A percentile compares a stretch with the other conserved stretches of the same genome.
These are phyloP conservation scores for Achatina immaculata DNA, from an alignment of 1,140 invertebrate species.

Conservation along the genomic window DNA sequence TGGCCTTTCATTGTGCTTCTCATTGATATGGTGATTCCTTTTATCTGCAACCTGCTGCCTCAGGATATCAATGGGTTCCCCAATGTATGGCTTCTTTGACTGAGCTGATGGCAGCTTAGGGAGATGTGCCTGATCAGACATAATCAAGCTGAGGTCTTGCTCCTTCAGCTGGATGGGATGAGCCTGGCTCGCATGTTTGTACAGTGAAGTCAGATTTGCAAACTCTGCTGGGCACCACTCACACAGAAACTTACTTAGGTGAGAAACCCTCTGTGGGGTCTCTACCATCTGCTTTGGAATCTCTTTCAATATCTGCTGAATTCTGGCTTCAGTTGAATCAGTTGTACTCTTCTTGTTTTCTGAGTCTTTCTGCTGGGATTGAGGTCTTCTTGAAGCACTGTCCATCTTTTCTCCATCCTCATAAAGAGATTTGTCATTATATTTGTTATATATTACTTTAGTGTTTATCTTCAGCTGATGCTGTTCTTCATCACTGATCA, in stretches of 20 bases:
- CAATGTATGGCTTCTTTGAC: not conserved
- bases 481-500: constrained; percentile 44
- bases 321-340: constrained; percentile 16
- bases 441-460: too few species aligned
- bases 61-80: constrained; percentile 26
- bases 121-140: not conserved
- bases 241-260: constrained; percentile 48
- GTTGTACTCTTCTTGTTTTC: not conserved
- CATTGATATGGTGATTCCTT: constrained; percentile 22
- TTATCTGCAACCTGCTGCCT: constrained; percentile 34
- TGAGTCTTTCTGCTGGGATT: not conserved
- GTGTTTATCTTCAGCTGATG: not conserved
- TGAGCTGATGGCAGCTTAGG: not conserved
- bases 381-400: too few species aligned
- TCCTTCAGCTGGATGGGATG: constrained; percentile 59
- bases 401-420: too few species aligned
- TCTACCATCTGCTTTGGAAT: constrained; percentile 17
- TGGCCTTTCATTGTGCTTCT: constrained; percentile 12
- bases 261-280: not conserved
- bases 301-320: constrained; percentile 35
- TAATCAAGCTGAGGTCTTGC: constrained; percentile 48
- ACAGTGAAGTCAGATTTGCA: constrained; percentile 54
- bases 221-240: constrained; percentile 65
- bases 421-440: too few species aligned
- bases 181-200: constrained; percentile 56